These are phyloP conservation scores for Dolichotis patagonum DNA, from an alignment of 2,113 vertebrate genomes.

Conservation along the genomic window DNA sequence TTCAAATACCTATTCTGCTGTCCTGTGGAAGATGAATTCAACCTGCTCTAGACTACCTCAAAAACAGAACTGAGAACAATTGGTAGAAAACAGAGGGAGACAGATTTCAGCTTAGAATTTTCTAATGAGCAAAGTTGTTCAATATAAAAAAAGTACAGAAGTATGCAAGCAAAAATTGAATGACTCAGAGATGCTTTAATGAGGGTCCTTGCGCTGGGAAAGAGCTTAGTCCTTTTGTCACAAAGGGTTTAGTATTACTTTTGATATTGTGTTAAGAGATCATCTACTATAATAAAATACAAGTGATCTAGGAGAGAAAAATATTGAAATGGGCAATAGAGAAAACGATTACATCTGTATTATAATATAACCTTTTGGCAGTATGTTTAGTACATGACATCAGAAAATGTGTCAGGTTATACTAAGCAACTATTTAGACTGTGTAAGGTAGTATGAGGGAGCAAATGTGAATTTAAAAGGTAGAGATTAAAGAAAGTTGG, in stretches of 20 bases:
- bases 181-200: not conserved
- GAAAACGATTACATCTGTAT: conserved; percentile 2
- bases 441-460: not conserved
- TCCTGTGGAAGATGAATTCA: not conserved
- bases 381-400: not conserved
- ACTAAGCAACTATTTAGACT: conserved; percentile 22
- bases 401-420: not conserved
- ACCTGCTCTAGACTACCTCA: not conserved
- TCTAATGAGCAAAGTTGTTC: not conserved
- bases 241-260: not conserved
- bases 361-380: not conserved
- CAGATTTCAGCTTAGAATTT: conserved; percentile 31
- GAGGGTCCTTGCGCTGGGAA: not conserved
- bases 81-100: not conserved
- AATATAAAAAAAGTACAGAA: not conserved
- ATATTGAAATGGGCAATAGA: not conserved
- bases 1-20: not conserved
- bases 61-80: not conserved
- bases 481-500: not conserved
- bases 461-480: conserved; percentile 17
- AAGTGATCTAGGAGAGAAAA: conserved; percentile 1
- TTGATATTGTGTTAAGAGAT: not conserved
- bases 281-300: conserved; percentile 4
- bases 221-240: not conserved
- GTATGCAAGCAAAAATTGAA: not conserved